A percentile compares a stretch with the other conserved stretches of the same genome.
Evolutionary conservation across 2,797 vertebrate genomes (phyloP).

Genomic region (Pseudochirops cupreus): DNA sequence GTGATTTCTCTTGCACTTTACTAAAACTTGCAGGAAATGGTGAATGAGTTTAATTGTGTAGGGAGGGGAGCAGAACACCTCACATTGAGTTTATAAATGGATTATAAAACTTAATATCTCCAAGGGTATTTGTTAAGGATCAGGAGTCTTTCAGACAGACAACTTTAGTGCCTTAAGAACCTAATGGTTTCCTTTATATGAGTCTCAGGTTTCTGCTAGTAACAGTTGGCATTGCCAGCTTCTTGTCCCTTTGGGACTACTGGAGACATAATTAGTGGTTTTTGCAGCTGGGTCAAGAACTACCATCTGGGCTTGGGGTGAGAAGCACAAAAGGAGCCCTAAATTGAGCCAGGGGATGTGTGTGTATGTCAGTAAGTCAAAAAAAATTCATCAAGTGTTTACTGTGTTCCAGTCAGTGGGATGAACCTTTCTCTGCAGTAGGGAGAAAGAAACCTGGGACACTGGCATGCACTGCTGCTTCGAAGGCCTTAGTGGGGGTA

Average conservation of each 20-base stretch:
- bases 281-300: neutral
- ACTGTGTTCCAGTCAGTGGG: neutral
- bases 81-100: neutral
- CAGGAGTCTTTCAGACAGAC: neutral
- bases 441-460: neutral
- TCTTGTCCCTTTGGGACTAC: neutral
- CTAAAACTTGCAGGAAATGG: neutral
- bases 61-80: neutral
- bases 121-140: neutral
- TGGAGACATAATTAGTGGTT: neutral
- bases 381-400: neutral
- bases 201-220: neutral
- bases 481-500: neutral
- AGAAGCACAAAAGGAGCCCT: neutral
- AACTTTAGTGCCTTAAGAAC: neutral
- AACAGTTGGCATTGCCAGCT: neutral
- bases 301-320: neutral
- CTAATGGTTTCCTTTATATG: neutral
- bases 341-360: neutral
- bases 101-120: neutral
- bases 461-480: neutral
- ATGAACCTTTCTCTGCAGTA: neutral
- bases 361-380: neutral
- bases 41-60: neutral
- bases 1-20: neutral